These are phyloP conservation scores for Phyllostomus discolor DNA, from an alignment of 2,113 vertebrate genomes.

Conservation along the genomic window DNA sequence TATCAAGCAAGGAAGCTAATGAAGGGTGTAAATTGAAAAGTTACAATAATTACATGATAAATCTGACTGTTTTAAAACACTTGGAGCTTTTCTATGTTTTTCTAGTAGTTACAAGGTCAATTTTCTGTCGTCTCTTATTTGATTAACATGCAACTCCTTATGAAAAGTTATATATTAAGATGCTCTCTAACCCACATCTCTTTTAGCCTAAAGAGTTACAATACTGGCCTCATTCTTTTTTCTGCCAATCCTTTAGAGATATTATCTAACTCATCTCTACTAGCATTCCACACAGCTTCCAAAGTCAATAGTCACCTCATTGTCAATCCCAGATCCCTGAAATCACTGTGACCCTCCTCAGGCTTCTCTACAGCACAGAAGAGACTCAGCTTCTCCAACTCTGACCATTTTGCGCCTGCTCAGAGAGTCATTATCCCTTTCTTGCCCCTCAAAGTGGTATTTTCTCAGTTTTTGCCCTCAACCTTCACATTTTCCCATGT, in stretches of 20 bases:
- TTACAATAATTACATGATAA: slow-evolving; percentile 6
- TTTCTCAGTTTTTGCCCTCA: not conserved
- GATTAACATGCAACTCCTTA: not conserved
- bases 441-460: not conserved
- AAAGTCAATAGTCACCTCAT: not conserved
- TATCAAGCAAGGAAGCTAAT: not conserved
- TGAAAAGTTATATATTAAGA: not conserved
- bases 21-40: not conserved
- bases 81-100: not conserved
- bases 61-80: not conserved
- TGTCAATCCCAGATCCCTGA: not conserved
- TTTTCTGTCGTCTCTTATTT: not conserved
- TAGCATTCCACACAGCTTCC: not conserved
- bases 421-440: not conserved
- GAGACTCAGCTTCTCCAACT: not conserved
- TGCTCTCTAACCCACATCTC: not conserved
- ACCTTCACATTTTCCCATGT: not conserved
- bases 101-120: not conserved
- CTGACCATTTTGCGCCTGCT: not conserved
- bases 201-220: not conserved
- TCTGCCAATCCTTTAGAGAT: not conserved
- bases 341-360: not conserved
- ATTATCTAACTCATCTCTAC: not conserved
- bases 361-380: not conserved
- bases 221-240: not conserved